Base-by-base conservation (phyloP, 2,888 invertebrate genomes). In the Erebia palarica region DNA sequence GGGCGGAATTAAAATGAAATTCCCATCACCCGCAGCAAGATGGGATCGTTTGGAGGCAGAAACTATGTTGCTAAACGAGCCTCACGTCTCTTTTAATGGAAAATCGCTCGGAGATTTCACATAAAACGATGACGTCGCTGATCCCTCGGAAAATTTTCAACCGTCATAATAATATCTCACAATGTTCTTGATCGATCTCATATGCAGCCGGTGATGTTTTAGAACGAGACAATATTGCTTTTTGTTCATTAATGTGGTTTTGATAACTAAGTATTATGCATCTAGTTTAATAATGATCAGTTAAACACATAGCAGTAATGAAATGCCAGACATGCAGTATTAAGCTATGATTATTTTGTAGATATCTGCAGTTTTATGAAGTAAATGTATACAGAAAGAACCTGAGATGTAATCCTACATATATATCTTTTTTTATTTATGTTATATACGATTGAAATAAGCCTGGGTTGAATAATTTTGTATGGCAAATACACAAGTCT, bases 81-180 rank as follows among this genome's bases (percentile, higher is more conserved):
- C 47, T 51, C 10, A 61, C 10, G 67, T 63, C 63, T 60, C 69
- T 57, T 57, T 42, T 67, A 57, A 47, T 27, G 65, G 55, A n/a
- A n/a, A 60, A 57, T 65, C 58, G 59, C 59, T 74, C 42, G 63
- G 73, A 65, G 65, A 71, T 73, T 75, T 73, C 69, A 69, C 75
- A 74, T 73, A 74, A 76, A 76, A 75, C 63, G 67, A 76, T 72
- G 74, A 72, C 65, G 59, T 21, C 18, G 65, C 68, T 73, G 57
- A 73, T 71, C 69, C 66, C 60, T 21, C 63, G n/a, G 51, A 68
- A 67, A 57, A 73, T 69, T 70, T 71, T 69, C 49, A 71, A 72
- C 69, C 65, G 58, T 69, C 65, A 73, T 73, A 69, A 18, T 55
- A 5, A 7, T 36, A 36, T 36, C 36, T 36, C 36, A 1, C 36